A percentile compares a stretch with the other conserved stretches of the same genome.
Evolutionary conservation across 2,113 vertebrate genomes (phyloP).

Genomic region (Pterocles burchelli): DNA sequence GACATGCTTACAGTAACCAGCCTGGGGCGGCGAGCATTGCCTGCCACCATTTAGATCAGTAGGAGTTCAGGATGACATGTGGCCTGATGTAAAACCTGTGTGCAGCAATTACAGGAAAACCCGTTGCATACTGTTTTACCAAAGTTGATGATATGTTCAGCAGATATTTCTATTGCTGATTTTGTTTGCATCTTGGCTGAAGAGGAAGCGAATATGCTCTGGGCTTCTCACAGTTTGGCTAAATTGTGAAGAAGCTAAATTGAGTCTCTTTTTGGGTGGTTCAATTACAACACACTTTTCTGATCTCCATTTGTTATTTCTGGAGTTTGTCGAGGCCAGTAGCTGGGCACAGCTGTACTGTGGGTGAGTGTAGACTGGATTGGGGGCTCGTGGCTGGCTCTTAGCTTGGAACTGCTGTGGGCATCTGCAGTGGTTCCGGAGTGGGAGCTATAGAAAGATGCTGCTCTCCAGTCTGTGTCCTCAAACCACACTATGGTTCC

Average conservation of each 20-base stretch:
- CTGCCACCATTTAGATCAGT: not conserved
- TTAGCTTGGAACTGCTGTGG: not conserved
- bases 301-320: not conserved
- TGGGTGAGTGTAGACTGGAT: not conserved
- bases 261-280: not conserved
- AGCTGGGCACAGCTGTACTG: not conserved
- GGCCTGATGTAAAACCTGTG: not conserved
- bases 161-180: not conserved
- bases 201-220: not conserved
- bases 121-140: not conserved
- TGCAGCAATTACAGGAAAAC: not conserved
- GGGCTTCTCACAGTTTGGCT: not conserved
- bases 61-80: not conserved
- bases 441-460: not conserved
- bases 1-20: not conserved
- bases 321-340: not conserved
- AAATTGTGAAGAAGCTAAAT: not conserved
- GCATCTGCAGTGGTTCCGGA: not conserved
- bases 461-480: not conserved
- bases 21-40: not conserved
- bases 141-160: not conserved
- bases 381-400: not conserved
- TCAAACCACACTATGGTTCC: not conserved
- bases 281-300: not conserved
- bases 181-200: not conserved